Evolutionary conservation across 2,888 invertebrate genomes (phyloP).

Genomic region (Acrobasis suavella): DNA sequence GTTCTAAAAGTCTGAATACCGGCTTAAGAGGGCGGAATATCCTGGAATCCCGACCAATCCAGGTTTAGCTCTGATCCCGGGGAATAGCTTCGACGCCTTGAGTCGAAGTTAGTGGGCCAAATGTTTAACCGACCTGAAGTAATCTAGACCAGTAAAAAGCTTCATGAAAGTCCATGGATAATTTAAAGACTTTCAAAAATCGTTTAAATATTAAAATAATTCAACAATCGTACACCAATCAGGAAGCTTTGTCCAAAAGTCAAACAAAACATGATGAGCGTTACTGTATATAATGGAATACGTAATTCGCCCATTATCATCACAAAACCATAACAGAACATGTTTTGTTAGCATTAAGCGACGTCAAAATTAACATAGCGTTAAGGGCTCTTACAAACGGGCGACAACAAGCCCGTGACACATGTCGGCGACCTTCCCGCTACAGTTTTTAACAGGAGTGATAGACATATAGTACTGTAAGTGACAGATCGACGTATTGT

Average conservation of each 20-base stretch:
- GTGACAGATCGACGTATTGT: too few species aligned
- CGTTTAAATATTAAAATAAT: neutral
- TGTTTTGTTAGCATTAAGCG: constrained; percentile 6
- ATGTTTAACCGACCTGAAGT: neutral
- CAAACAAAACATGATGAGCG: neutral
- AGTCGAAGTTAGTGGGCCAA: neutral
- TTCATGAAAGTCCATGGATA: too few species aligned
- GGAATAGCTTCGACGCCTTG: neutral
- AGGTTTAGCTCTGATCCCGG: constrained; percentile 13
- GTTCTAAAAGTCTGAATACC: neutral
- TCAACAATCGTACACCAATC: too few species aligned
- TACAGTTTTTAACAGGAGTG: too few species aligned
- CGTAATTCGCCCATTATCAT: constrained; percentile 1
- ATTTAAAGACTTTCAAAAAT: neutral
- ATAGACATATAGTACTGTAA: too few species aligned
- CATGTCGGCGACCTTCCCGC: too few species aligned
- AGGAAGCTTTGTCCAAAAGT: neutral
- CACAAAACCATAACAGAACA: neutral
- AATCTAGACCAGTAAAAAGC: too few species aligned
- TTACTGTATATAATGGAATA: neutral
- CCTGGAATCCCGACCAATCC: constrained; percentile 2
- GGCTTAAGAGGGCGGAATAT: neutral
- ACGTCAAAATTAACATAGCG: constrained; percentile 14
- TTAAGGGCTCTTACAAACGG: neutral
- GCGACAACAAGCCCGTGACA: too few species aligned